Evolutionary conservation across 2,113 vertebrate species (phyloP).

Genomic region (Grantiella picta): DNA sequence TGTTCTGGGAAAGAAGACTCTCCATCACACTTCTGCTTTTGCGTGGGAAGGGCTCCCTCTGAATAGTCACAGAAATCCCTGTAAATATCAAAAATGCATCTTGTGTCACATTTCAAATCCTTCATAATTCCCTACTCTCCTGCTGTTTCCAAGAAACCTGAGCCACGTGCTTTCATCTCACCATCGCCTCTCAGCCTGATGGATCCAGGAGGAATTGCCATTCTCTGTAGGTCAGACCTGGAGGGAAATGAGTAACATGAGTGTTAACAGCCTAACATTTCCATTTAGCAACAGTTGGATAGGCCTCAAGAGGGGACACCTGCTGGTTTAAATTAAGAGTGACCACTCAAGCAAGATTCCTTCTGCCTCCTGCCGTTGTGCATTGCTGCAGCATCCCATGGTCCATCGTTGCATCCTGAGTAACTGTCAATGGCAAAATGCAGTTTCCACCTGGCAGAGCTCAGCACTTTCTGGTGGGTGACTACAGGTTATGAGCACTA

Average conservation of each 20-base stretch:
- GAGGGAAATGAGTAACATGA: background rate
- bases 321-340: background rate
- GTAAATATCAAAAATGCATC: background rate
- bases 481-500: background rate
- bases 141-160: background rate
- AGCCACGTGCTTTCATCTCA: background rate
- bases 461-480: background rate
- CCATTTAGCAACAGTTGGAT: background rate
- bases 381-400: rapidly evolving
- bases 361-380: background rate
- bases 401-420: rapidly evolving
- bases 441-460: background rate
- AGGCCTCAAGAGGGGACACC: background rate
- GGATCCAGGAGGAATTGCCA: background rate
- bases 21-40: background rate
- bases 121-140: background rate
- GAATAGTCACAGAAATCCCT: background rate
- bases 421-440: background rate
- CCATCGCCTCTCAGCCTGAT: background rate
- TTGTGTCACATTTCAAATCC: background rate
- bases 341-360: background rate
- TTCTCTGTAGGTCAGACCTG: background rate
- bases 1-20: background rate
- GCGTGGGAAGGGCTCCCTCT: background rate
- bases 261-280: background rate